These are phyloP conservation scores for Microplitis mediator DNA, from an alignment of 1,140 invertebrate genomes.

Conservation along the genomic window DNA sequence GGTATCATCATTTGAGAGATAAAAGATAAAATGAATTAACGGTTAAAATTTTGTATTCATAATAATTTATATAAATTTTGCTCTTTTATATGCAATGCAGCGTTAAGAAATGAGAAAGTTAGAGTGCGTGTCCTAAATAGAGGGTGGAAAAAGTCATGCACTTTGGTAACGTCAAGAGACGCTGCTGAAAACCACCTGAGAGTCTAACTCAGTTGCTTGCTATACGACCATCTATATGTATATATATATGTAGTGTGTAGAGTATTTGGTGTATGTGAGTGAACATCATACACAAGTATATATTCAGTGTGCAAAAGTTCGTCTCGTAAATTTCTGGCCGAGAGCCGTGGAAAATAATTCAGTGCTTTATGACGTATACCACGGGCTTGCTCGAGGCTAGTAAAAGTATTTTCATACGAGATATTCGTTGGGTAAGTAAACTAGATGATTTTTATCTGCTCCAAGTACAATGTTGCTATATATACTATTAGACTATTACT, in stretches of 20 bases:
- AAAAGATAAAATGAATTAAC: too few species aligned
- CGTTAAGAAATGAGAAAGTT: not conserved
- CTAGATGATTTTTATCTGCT: not conserved
- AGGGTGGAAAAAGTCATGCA: not conserved
- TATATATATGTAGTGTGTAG: too few species aligned
- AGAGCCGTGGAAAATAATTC: slow-evolving; percentile 25
- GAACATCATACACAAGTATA: not conserved
- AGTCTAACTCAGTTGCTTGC: not conserved
- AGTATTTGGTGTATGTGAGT: not conserved
- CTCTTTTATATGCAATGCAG: not conserved
- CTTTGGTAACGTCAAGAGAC: not conserved
- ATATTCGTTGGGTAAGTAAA: not conserved
- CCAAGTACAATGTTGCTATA: not conserved
- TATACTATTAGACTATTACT: not conserved
- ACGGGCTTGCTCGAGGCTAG: slow-evolving; percentile 2
- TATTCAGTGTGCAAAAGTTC: slow-evolving; percentile 20
- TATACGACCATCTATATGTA: too few species aligned
- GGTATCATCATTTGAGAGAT: too few species aligned
- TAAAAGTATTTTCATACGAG: slow-evolving; percentile 17
- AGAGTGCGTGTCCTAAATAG: slow-evolving; percentile 9
- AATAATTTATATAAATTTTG: too few species aligned
- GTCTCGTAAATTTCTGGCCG: slow-evolving; percentile 25
- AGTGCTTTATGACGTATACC: slow-evolving; percentile 20
- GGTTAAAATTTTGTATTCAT: too few species aligned
- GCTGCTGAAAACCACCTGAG: slow-evolving; percentile 14